Percentiles rank a stretch among this genome's conserved stretches.
Evolutionary conservation across 2,113 vertebrate species (phyloP).

Genomic region (Dicerorhinus sumatrensis): DNA sequence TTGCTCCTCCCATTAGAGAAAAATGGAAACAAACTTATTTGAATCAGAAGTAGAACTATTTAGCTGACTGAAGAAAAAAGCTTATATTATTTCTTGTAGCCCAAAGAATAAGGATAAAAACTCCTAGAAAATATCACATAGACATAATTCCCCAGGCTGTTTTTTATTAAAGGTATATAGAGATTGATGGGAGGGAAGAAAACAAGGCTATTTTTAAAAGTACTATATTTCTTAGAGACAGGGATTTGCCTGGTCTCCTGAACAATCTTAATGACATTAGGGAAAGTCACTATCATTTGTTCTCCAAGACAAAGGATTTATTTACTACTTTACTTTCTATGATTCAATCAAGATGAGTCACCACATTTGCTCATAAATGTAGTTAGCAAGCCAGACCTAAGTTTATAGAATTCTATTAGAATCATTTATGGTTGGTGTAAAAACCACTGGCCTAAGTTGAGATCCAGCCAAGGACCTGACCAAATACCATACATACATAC

Average conservation of each 20-base stretch:
- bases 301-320: conserved; percentile 43
- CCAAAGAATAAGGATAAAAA: conserved; percentile 24
- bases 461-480: not conserved
- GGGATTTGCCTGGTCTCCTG: not conserved
- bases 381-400: not conserved
- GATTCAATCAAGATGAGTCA: conserved; percentile 40
- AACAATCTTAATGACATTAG: not conserved
- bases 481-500: not conserved
- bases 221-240: not conserved
- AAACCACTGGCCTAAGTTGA: not conserved
- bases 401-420: conserved; percentile 10
- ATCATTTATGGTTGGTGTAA: not conserved
- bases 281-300: conserved; percentile 20
- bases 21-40: conserved; percentile 19
- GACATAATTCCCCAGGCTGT: not conserved
- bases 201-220: not conserved
- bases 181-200: not conserved
- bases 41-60: conserved; percentile 47
- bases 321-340: conserved; percentile 54
- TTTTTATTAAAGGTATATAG: not conserved
- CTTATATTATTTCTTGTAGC: not conserved
- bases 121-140: not conserved
- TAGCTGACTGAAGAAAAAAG: not conserved
- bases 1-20: conserved; percentile 25
- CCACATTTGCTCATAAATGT: not conserved